Percentiles rank a stretch among this genome's conserved stretches.
Evolutionary conservation across 92 coral and sea anemone genomes (phyloP).

Genomic region (Meandrina meandrites): DNA sequence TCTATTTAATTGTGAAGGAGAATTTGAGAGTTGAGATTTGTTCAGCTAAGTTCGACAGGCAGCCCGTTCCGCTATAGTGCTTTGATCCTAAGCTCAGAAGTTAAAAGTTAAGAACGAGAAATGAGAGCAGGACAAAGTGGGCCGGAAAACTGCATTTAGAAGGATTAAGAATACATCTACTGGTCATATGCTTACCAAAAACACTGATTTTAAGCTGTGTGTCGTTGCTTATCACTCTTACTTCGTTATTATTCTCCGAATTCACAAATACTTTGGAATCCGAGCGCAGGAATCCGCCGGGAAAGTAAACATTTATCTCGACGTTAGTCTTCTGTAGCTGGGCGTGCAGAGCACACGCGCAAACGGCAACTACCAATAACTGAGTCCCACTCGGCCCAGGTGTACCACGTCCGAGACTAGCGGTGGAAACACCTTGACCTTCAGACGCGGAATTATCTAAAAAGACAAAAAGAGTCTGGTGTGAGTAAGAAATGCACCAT

Average conservation of each 20-base stretch:
- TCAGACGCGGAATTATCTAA: not conserved
- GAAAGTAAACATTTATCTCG: conserved; percentile 61
- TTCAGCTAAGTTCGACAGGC: too few species aligned
- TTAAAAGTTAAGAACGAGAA: not conserved
- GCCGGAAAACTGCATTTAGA: not conserved
- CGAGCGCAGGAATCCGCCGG: conserved; percentile 59
- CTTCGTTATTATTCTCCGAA: conserved; percentile 47
- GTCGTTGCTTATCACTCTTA: conserved; percentile 21
- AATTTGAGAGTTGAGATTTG: too few species aligned
- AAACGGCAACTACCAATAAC: conserved; percentile 47
- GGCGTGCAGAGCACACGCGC: conserved; percentile 64
- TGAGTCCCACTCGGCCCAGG: conserved; percentile 9
- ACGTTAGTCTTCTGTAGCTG: conserved; percentile 36
- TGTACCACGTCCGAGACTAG: not conserved
- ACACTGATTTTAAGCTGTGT: conserved; percentile 30
- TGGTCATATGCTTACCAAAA: conserved; percentile 56
- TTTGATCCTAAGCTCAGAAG: too few species aligned
- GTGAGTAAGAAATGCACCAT: not conserved
- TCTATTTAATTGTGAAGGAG: too few species aligned
- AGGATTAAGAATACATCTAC: not conserved
- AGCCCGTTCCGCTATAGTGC: too few species aligned
- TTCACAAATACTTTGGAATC: conserved; percentile 55
- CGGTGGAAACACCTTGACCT: conserved; percentile 10
- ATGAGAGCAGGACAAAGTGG: not conserved
- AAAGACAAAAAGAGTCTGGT: not conserved